Percentiles rank a stretch among this genome's conserved stretches.
phyloP scores from a whole-genome alignment of 2,113 vertebrate genomes.

The Chaetodon trifascialis region DNA sequence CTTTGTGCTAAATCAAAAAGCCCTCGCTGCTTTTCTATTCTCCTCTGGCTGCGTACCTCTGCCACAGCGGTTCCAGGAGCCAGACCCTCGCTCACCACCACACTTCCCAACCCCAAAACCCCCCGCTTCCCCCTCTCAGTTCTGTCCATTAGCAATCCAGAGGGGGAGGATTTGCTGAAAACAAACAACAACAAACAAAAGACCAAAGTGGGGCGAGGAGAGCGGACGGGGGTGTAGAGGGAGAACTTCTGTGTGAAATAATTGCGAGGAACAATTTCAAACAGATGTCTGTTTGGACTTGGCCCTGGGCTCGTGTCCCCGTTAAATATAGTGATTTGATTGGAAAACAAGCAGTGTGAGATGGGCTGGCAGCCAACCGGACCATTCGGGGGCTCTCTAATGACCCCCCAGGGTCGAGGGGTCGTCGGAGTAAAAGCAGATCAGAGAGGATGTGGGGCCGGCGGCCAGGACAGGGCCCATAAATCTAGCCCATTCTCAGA shows the following conservation, averaged over 20 bases:
- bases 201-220: slow-evolving; percentile 63
- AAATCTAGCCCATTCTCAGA: slow-evolving; percentile 81
- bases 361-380: slow-evolving; percentile 76
- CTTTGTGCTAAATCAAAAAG: slow-evolving; percentile 63
- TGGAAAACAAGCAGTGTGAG: slow-evolving; percentile 79
- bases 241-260: slow-evolving; percentile 74
- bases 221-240: slow-evolving; percentile 26
- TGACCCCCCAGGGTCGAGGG: slow-evolving; percentile 81
- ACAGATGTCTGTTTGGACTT: slow-evolving; percentile 81
- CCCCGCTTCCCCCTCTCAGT: slow-evolving; percentile 36
- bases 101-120: slow-evolving; percentile 5
- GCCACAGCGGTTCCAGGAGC: slow-evolving; percentile 59
- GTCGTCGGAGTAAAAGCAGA: slow-evolving; percentile 83
- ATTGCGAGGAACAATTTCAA: slow-evolving; percentile 79
- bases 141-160: slow-evolving; percentile 66
- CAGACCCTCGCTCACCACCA: slow-evolving; percentile 39
- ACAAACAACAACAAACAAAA: slow-evolving; percentile 80
- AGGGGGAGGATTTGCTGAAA: slow-evolving; percentile 62
- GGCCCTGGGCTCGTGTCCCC: slow-evolving; percentile 74
- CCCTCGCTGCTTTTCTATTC: slow-evolving; percentile 55
- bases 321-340: slow-evolving; percentile 85
- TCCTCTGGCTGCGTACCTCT: slow-evolving; percentile 49
- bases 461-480: slow-evolving; percentile 78
- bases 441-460: slow-evolving; percentile 82
- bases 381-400: slow-evolving; percentile 80